Evolutionary conservation across 2,888 invertebrate species (phyloP).

Genomic region (Agrochola circellaris): DNA sequence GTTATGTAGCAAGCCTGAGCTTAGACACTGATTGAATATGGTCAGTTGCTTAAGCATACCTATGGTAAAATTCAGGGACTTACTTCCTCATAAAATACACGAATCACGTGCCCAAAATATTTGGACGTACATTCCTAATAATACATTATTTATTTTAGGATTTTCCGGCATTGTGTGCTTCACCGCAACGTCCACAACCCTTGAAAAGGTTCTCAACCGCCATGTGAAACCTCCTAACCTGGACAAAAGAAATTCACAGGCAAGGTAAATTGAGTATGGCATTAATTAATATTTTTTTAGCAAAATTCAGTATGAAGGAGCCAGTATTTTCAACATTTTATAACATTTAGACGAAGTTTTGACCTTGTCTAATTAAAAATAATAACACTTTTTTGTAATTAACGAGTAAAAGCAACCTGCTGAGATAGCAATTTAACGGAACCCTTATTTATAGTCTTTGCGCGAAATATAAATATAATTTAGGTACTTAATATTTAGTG

Average conservation of each 20-base stretch:
- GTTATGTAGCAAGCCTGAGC: background rate
- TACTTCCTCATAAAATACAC: background rate
- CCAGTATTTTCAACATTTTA: background rate
- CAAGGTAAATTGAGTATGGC: background rate
- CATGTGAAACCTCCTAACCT: background rate
- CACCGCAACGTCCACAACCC: background rate
- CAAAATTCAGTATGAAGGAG: background rate
- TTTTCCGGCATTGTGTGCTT: background rate
- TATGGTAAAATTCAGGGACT: background rate
- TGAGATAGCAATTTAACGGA: background rate
- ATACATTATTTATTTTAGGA: conserved; percentile 6
- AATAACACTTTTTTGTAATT: background rate
- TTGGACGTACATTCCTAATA: background rate
- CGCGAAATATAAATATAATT: background rate
- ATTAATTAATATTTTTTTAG: background rate
- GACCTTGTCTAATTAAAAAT: background rate
- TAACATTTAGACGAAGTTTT: background rate
- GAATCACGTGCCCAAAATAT: background rate
- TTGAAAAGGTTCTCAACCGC: conserved; percentile 13
- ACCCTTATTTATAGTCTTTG: background rate
- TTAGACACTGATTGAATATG: conserved; percentile 2
- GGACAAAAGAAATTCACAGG: background rate
- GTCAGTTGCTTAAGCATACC: background rate
- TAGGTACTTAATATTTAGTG: background rate
- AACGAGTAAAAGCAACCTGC: background rate